Evolutionary conservation across 30 jellyfish, hydroid and myxozoan species (phyloP).

Genomic region (Rhopilema esculentum): DNA sequence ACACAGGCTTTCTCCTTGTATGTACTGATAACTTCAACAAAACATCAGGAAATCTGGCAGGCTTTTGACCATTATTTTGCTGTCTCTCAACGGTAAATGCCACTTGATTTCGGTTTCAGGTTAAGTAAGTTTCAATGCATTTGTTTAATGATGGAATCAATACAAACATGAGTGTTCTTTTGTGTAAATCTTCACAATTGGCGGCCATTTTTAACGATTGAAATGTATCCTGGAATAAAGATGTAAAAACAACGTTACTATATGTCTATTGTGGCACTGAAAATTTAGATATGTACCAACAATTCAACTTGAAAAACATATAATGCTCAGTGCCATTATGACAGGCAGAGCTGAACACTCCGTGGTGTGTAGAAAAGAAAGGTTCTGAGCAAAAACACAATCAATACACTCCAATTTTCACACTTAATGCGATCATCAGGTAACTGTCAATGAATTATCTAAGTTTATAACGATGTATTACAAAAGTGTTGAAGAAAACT

Average conservation of each 20-base stretch:
- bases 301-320: neutral
- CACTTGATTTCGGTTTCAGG: neutral
- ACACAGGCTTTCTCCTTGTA: neutral
- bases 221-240: too few relatives aligned
- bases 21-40: neutral
- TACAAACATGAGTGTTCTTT: neutral
- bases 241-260: too few relatives aligned
- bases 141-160: too few relatives aligned
- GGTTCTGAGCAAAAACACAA: neutral
- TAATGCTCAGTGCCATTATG: neutral
- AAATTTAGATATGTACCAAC: neutral
- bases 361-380: too few relatives aligned
- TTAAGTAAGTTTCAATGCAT: neutral
- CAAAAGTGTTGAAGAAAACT: neutral
- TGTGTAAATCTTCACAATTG: neutral
- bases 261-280: neutral
- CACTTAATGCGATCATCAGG: neutral
- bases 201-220: neutral
- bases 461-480: neutral
- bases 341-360: neutral
- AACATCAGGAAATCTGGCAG: neutral
- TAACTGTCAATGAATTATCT: neutral
- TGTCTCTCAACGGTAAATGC: neutral
- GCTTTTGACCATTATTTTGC: neutral
- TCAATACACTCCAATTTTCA: neutral